Evolutionary conservation across 1,140 invertebrate genomes (phyloP).

Genomic region (Chironomus tepperi): DNA sequence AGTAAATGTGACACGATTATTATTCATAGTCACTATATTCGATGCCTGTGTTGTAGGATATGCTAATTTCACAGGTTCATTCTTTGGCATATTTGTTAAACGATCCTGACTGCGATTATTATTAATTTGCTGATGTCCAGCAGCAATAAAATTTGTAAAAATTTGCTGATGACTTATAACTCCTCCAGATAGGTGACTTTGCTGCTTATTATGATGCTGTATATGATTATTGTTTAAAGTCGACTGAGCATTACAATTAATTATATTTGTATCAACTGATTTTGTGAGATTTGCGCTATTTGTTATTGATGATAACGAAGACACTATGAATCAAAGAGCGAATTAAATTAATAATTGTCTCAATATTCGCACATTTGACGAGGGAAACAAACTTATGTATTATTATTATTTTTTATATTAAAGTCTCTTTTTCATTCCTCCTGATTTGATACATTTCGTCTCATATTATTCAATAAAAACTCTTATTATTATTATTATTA

Average conservation of each 20-base stretch:
- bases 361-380: background rate
- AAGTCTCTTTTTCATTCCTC: too few species aligned
- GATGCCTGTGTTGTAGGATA: slow-evolving; percentile 39
- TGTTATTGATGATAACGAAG: background rate
- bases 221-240: slow-evolving; percentile 7
- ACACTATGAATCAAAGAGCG: background rate
- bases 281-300: slow-evolving; percentile 16
- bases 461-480: background rate
- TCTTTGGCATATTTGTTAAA: slow-evolving; percentile 32
- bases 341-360: background rate
- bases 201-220: background rate
- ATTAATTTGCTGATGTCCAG: background rate
- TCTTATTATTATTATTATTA: background rate
- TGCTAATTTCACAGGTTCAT: slow-evolving; percentile 44
- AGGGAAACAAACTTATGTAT: too few species aligned
- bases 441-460: background rate
- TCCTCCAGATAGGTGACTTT: background rate
- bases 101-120: background rate
- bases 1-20: slow-evolving; percentile 40
- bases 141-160: slow-evolving; percentile 17
- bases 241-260: background rate
- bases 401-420: too few species aligned
- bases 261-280: background rate
- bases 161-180: background rate
- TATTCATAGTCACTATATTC: background rate